A percentile compares a stretch with the other conserved stretches of the same genome.
Evolutionary conservation across 1,140 invertebrate genomes (phyloP).

Genomic region (Anastrepha obliqua): DNA sequence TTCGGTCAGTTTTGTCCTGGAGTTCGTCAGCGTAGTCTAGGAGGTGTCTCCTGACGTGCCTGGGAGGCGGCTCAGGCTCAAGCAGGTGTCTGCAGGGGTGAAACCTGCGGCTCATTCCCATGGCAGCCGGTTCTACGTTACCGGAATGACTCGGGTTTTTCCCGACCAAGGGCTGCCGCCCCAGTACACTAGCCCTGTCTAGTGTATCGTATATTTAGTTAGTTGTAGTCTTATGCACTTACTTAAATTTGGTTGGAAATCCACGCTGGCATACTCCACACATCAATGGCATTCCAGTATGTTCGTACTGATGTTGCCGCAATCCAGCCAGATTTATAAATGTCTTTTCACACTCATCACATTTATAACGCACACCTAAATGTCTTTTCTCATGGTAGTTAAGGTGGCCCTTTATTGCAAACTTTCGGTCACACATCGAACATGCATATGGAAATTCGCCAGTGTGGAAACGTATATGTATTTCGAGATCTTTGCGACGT

Average conservation of each 20-base stretch:
- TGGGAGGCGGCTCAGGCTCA: no score
- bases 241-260: conserved; percentile 43
- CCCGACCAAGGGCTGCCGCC: no score
- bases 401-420: conserved; percentile 53
- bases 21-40: no score
- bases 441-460: conserved; percentile 54
- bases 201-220: no score
- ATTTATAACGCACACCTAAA: conserved; percentile 41
- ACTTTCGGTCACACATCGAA: conserved; percentile 13
- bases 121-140: no score
- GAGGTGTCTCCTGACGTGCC: no score
- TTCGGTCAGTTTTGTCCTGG: no score
- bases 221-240: neutral
- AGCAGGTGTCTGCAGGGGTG: no score
- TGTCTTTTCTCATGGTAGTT: conserved; percentile 50
- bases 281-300: conserved; percentile 48
- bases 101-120: no score
- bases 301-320: conserved; percentile 52
- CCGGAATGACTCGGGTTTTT: no score
- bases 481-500: conserved; percentile 39
- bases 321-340: conserved; percentile 51
- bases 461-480: conserved; percentile 57
- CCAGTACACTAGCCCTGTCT: no score
- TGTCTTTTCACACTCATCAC: conserved; percentile 47
- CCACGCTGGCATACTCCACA: conserved; percentile 53